A percentile compares a stretch with the other conserved stretches of the same genome.
These are phyloP conservation scores for Psittacula cyanocephala DNA, from an alignment of 2,113 vertebrate genomes.

Conservation along the genomic window DNA sequence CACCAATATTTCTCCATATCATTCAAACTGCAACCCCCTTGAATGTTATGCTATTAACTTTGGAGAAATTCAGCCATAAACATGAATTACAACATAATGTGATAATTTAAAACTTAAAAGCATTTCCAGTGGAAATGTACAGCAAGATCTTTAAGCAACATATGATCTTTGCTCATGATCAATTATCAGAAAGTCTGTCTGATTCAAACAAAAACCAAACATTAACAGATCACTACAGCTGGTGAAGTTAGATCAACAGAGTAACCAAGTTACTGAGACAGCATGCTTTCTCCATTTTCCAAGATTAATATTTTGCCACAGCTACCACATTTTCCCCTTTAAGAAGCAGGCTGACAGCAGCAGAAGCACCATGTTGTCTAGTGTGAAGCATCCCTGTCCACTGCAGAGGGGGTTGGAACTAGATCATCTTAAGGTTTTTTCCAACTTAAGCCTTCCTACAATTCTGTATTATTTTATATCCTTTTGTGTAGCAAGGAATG, in stretches of 20 bases:
- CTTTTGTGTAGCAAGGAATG: background rate
- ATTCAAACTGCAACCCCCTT: background rate
- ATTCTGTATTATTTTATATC: background rate
- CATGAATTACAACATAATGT: background rate
- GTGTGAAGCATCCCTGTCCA: background rate
- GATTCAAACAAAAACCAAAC: background rate
- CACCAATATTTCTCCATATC: rapidly evolving
- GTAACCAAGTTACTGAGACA: background rate
- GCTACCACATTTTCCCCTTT: background rate
- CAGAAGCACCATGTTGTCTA: background rate
- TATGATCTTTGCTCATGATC: background rate
- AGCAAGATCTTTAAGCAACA: background rate
- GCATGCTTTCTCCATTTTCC: rapidly evolving
- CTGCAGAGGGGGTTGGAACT: background rate
- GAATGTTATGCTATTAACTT: background rate
- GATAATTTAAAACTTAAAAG: background rate
- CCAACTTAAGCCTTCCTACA: background rate
- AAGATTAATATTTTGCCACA: background rate
- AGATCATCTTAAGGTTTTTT: background rate
- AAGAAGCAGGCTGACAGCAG: background rate
- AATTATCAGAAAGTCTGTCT: background rate
- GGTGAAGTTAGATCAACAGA: background rate
- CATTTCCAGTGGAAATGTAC: background rate
- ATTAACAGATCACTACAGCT: background rate
- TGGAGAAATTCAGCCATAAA: background rate